These are phyloP conservation scores for Crax fasciolata DNA, from an alignment of 2,797 vertebrate species.

Conservation along the genomic window DNA sequence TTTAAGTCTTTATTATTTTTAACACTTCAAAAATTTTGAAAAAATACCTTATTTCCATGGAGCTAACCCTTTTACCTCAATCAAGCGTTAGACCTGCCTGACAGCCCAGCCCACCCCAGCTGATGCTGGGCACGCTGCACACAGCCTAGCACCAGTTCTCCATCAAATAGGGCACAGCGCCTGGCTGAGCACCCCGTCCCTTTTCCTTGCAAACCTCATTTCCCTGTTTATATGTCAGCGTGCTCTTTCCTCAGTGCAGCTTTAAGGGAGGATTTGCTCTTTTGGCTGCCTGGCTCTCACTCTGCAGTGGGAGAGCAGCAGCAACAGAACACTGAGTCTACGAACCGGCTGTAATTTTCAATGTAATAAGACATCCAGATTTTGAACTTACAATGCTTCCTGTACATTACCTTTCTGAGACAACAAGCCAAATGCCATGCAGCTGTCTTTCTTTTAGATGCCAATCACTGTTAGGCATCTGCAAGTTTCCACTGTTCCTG, in stretches of 20 bases:
- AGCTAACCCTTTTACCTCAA: not conserved
- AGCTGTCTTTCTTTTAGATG: not conserved
- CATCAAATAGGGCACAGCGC: not conserved
- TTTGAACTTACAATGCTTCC: not conserved
- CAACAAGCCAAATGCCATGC: not conserved
- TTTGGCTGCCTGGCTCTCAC: constrained; percentile 39
- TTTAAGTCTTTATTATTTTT: not conserved
- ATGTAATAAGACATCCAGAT: not conserved
- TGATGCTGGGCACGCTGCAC: not conserved
- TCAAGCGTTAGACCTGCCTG: not conserved
- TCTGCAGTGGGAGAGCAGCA: constrained; percentile 45
- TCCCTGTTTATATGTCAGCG: not conserved
- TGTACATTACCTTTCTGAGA: not conserved
- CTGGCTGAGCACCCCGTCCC: not conserved
- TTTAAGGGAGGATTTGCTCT: constrained; percentile 44
- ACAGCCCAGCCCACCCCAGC: not conserved
- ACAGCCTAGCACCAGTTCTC: not conserved
- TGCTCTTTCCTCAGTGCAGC: not conserved
- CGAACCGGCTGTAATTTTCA: constrained; percentile 14
- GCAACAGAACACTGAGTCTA: not conserved
- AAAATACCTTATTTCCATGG: not conserved
- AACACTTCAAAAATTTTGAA: not conserved
- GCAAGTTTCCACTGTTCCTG: constrained; percentile 41
- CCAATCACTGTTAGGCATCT: not conserved
- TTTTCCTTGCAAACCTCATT: not conserved